phyloP scores from a whole-genome alignment of 1,140 invertebrate species.

The Microvelia longipes region DNA sequence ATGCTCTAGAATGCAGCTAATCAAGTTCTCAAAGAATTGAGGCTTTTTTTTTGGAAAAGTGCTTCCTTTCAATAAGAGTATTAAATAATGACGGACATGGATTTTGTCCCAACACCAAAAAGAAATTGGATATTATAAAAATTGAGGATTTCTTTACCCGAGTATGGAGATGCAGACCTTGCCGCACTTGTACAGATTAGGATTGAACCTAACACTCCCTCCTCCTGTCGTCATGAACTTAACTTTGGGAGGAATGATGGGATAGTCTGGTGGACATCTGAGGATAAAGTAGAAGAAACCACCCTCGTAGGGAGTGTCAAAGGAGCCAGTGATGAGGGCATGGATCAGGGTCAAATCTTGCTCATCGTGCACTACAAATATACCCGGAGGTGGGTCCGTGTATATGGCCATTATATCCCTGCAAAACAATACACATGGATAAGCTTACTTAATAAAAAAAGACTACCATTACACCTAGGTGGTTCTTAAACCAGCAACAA shows the following conservation, averaged over 20 bases:
- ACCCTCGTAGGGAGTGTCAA: conserved; percentile 50
- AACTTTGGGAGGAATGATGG: conserved; percentile 39
- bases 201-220: conserved; percentile 44
- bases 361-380: conserved; percentile 41
- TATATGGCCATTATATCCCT: conserved; percentile 41
- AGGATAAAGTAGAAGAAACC: conserved; percentile 46
- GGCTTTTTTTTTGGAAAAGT: too few species aligned
- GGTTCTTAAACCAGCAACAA: not conserved
- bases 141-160: too few species aligned
- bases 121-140: too few species aligned
- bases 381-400: conserved; percentile 38
- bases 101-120: too few species aligned
- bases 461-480: not conserved
- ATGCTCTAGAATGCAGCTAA: too few species aligned
- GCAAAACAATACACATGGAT: conserved; percentile 6
- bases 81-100: too few species aligned
- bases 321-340: conserved; percentile 44
- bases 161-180: conserved; percentile 49
- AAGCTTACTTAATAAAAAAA: not conserved
- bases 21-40: too few species aligned
- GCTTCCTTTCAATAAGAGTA: too few species aligned
- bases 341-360: conserved; percentile 38
- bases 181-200: conserved; percentile 44
- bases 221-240: conserved; percentile 44
- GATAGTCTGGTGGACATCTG: conserved; percentile 39